Percentiles rank a stretch among this genome's conserved stretches.
These are phyloP conservation scores for Thelaira solivaga DNA, from an alignment of 2,888 invertebrate species.

Conservation along the genomic window DNA sequence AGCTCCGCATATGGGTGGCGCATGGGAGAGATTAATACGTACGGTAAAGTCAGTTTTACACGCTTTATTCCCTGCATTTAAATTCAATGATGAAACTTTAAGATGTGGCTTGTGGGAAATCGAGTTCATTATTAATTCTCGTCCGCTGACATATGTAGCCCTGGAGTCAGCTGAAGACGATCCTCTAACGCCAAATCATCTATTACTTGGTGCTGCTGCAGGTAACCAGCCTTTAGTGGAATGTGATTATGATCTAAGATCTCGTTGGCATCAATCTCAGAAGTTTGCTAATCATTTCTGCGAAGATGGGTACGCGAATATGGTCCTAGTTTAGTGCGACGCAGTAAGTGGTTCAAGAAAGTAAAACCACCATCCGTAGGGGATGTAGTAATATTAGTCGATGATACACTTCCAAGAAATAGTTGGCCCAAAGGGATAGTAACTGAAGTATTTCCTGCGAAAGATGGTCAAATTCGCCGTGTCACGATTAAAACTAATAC, in stretches of 20 bases:
- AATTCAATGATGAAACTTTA: slow-evolving; percentile 52
- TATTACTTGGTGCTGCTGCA: slow-evolving; percentile 50
- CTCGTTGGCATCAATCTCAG: slow-evolving; percentile 52
- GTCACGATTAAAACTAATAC: slow-evolving; percentile 34
- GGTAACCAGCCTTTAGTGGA: background rate
- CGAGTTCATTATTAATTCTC: slow-evolving; percentile 54
- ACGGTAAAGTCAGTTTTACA: slow-evolving; percentile 45
- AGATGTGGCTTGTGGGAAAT: slow-evolving; percentile 47
- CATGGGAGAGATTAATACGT: slow-evolving; percentile 25
- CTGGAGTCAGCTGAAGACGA: slow-evolving; percentile 30
- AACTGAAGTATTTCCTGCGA: slow-evolving; percentile 5
- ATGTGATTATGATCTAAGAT: too few species aligned
- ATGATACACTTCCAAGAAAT: slow-evolving; percentile 20
- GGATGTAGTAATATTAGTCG: slow-evolving; percentile 29
- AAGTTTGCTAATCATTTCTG: slow-evolving; percentile 49
- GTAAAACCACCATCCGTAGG: slow-evolving; percentile 12
- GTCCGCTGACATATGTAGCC: background rate
- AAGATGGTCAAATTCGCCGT: slow-evolving; percentile 43
- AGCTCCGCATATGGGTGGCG: slow-evolving; percentile 59
- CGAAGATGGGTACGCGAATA: slow-evolving; percentile 54
- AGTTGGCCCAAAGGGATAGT: slow-evolving; percentile 37
- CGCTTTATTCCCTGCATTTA: slow-evolving; percentile 20
- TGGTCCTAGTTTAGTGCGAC: slow-evolving; percentile 36
- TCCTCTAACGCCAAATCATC: slow-evolving; percentile 57
- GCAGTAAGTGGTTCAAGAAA: slow-evolving; percentile 46